Base-by-base conservation (phyloP, 2,888 invertebrate genomes). In the Metalampra italica region DNA sequence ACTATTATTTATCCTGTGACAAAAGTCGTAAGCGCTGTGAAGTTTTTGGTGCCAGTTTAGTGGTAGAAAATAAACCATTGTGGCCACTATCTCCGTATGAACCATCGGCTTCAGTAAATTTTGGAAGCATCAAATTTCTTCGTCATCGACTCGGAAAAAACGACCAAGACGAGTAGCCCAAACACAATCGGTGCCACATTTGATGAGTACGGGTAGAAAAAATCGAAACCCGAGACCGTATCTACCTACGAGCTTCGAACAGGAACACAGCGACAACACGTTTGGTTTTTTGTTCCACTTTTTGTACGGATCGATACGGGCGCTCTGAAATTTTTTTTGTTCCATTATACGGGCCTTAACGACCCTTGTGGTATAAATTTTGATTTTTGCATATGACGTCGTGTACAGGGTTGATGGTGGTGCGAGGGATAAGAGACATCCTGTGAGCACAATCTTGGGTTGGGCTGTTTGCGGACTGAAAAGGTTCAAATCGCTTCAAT, bases 361-460 rank as follows among this genome's bases (percentile, higher is more conserved):
- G 59, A 57, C 59, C 60, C 59, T 59, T 54, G 55, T 46, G 56
- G 52, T 56, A 54, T 55, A 47, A 52, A 52, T 61, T 55, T 55
- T 51, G 53, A 64, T 63, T 66, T 56, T 57, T 54, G 52, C 54
- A 49, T 49, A 50, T 46, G 7, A 30, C 43, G 47, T 46, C 50
- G 22, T 34, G n/a, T 37, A 47, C 43, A 46, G 36, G 38, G 37
- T 29, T 37, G 30, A 39, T 44, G 30, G 7, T 9, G 42, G 29
- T 42, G 41, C 5, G 13, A 9, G 29, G 36, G 15, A 50, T 14
- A 15, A 13, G 7, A 7, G 39, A 13, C 7, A 14, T 14, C 9
- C n/a, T n/a, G n/a, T n/a, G n/a, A n/a, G n/a, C n/a, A n/a, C n/a
- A n/a, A n/a, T n/a, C n/a, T n/a, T n/a, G n/a, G n/a, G n/a, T n/a